A percentile compares a stretch with the other conserved stretches of the same genome.
Conservation (phyloP, 2,797 vertebrate species). For the Syndactyla subalaris region DNA sequence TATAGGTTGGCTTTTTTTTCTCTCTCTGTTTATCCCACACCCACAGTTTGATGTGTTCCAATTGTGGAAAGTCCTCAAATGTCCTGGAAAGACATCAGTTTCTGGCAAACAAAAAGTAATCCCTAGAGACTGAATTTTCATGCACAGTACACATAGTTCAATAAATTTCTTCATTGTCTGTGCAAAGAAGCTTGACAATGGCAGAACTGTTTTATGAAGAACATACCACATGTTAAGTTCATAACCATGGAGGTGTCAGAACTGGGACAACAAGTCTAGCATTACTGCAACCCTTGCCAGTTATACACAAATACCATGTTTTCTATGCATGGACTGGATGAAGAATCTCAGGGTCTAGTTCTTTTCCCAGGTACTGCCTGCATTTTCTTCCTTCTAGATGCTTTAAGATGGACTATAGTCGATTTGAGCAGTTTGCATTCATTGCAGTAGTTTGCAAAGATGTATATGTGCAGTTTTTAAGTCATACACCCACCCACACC, state of each 20-base stretch:
- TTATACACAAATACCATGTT: background rate
- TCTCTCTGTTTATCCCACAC: background rate
- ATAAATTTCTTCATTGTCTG: slow-evolving; percentile 7
- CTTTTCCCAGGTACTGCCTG: background rate
- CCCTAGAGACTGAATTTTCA: slow-evolving; percentile 6
- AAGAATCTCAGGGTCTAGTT: background rate
- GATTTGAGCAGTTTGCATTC: background rate
- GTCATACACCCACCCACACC: accelerated
- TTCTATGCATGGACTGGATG: background rate
- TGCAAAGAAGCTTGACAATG: background rate
- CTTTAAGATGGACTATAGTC: background rate
- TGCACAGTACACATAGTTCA: background rate
- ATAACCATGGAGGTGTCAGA: background rate
- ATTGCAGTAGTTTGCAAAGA: too few species aligned
- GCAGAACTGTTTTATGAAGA: slow-evolving; percentile 2
- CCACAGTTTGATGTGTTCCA: background rate
- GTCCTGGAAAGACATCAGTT: background rate
- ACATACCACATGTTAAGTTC: background rate
- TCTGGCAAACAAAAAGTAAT: background rate
- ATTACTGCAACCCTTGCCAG: background rate
- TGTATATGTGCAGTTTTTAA: background rate
- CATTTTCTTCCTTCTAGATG: background rate
- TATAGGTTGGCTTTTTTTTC: background rate
- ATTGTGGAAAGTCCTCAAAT: background rate
- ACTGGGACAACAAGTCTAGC: background rate